Evolutionary conservation across 2,113 vertebrate species (phyloP).

Genomic region (Cryptotis parvus): DNA sequence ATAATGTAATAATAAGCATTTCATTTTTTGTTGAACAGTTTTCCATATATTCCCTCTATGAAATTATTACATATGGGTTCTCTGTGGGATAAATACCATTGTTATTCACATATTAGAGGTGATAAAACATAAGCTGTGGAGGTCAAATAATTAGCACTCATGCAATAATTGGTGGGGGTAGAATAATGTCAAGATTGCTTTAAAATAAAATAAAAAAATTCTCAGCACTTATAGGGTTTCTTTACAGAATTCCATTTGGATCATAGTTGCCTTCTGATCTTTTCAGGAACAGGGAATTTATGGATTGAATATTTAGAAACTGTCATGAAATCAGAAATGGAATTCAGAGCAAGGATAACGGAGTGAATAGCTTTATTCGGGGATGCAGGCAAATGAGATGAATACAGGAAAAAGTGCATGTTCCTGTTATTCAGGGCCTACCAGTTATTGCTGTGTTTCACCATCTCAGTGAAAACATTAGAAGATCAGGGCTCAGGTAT

Average conservation of each 20-base stretch:
- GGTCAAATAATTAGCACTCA: background rate
- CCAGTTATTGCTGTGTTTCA: background rate
- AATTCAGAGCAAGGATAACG: background rate
- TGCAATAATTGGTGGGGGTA: background rate
- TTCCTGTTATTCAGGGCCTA: background rate
- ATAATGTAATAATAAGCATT: conserved; percentile 5
- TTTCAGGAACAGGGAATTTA: background rate
- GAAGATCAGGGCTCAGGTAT: background rate
- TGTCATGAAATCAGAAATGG: background rate
- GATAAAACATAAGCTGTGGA: conserved; percentile 3
- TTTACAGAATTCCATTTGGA: background rate
- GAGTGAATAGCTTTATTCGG: background rate
- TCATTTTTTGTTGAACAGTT: conserved; percentile 46
- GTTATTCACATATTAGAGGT: background rate
- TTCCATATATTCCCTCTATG: background rate
- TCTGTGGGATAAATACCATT: background rate
- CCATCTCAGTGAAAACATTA: background rate
- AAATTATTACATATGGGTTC: background rate
- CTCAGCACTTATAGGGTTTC: background rate
- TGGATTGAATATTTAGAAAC: background rate
- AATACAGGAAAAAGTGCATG: no score
- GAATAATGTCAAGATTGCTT: background rate
- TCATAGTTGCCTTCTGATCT: background rate
- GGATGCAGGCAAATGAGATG: background rate
- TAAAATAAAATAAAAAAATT: background rate